These are phyloP conservation scores for Galleria mellonella DNA, from an alignment of 1,140 invertebrate genomes.

Conservation along the genomic window DNA sequence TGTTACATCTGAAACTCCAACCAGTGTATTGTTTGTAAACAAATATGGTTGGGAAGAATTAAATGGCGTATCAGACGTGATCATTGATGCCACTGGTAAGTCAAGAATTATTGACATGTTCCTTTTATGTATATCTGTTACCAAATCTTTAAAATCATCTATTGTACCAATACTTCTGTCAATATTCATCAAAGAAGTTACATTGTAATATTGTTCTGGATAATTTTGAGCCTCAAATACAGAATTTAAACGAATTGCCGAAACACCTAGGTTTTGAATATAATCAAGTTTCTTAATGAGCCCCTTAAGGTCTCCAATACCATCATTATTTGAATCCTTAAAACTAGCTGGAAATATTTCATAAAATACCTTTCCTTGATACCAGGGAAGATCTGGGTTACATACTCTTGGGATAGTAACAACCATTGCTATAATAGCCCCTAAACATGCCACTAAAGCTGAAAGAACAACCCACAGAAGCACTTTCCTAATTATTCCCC, in stretches of 20 bases:
- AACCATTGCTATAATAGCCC: constrained; percentile 81
- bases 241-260: constrained; percentile 82
- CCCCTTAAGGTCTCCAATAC: constrained; percentile 83
- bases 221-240: constrained; percentile 83
- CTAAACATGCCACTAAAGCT: constrained; percentile 79
- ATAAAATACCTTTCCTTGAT: constrained; percentile 87
- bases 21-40: constrained; percentile 29
- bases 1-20: constrained; percentile 46
- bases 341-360: constrained; percentile 90
- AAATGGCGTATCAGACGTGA: constrained; percentile 51
- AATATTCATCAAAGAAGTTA: constrained; percentile 77
- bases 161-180: constrained; percentile 78
- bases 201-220: constrained; percentile 80
- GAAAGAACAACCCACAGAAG: constrained; percentile 83
- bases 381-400: constrained; percentile 83
- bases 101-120: constrained; percentile 86
- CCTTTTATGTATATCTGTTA: constrained; percentile 75
- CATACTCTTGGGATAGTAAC: constrained; percentile 81
- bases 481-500: constrained; percentile 82
- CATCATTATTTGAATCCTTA: constrained; percentile 84
- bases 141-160: constrained; percentile 79
- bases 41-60: constrained; percentile 29
- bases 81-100: constrained; percentile 79
- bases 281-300: constrained; percentile 81
- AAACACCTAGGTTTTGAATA: constrained; percentile 78